These are phyloP conservation scores for Rhinichthys klamathensis DNA, from an alignment of 2,113 vertebrate species.

Conservation along the genomic window DNA sequence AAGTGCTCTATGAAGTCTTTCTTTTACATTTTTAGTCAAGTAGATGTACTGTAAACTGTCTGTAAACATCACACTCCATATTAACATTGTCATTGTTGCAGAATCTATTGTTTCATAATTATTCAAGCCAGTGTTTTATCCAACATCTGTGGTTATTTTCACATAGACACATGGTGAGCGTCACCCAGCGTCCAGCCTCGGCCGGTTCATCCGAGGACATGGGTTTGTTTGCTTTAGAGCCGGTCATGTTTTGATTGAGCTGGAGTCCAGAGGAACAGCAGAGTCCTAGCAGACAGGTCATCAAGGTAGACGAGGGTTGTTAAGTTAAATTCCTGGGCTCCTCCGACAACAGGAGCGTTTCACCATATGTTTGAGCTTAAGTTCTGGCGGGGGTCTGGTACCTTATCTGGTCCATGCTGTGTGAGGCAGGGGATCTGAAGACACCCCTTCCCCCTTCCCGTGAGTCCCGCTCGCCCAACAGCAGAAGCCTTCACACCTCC, in stretches of 20 bases:
- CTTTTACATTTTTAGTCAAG: too few relatives aligned
- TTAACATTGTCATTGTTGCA: too few relatives aligned
- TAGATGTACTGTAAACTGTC: too few relatives aligned
- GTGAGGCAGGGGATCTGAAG: conserved; percentile 59
- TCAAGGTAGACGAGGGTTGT: conserved; percentile 44
- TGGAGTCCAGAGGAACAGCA: neutral
- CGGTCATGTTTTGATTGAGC: conserved; percentile 16
- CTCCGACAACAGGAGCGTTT: conserved; percentile 53
- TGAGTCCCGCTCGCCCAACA: neutral
- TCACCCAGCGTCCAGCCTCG: neutral
- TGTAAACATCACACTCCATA: too few relatives aligned
- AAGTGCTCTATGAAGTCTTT: too few relatives aligned
- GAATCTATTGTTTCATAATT: neutral
- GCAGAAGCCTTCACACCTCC: neutral
- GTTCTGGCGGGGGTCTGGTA: conserved; percentile 70
- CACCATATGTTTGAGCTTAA: conserved; percentile 59
- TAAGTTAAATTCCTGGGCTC: conserved; percentile 56
- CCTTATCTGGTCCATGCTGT: conserved; percentile 73
- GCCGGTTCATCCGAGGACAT: conserved; percentile 8
- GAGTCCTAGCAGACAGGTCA: conserved; percentile 27
- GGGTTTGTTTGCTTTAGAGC: conserved; percentile 13
- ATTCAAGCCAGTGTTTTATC: neutral
- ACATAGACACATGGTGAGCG: conserved; percentile 7
- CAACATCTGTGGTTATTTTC: conserved; percentile 22
- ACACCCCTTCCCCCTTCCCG: conserved; percentile 2